A percentile compares a stretch with the other conserved stretches of the same genome.
phyloP scores from a whole-genome alignment of 2,797 vertebrate species.

The Cercopithecus neglectus region DNA sequence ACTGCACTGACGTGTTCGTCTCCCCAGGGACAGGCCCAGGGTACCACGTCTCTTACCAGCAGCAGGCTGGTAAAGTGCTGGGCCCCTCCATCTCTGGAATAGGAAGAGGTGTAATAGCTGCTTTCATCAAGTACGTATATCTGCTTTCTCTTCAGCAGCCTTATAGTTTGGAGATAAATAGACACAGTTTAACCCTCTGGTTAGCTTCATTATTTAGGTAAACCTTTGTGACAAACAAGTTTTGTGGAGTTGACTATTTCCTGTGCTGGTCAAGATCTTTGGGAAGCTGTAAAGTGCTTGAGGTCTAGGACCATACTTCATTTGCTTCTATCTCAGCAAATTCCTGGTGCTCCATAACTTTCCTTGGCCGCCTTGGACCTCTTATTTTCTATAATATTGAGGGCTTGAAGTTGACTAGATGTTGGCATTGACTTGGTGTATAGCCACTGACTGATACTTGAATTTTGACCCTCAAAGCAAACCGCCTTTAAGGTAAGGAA shows the following conservation, averaged over 20 bases:
- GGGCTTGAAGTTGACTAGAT: neutral
- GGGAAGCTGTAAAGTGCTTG: neutral
- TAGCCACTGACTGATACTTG: neutral
- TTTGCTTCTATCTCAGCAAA: neutral
- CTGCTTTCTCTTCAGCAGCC: neutral
- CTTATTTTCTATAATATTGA: neutral
- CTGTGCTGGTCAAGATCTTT: neutral
- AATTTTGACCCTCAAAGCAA: neutral
- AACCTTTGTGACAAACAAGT: neutral
- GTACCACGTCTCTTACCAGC: neutral
- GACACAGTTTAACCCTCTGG: neutral
- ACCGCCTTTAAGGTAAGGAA: neutral
- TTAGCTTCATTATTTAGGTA: neutral
- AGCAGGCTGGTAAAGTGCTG: neutral
- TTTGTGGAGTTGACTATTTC: neutral
- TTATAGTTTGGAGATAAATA: conserved; percentile 22
- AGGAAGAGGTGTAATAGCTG: neutral
- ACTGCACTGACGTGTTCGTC: accelerated
- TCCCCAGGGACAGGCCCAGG: neutral
- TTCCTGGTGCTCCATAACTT: neutral
- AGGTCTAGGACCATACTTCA: neutral
- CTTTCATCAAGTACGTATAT: neutral
- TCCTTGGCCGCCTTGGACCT: neutral
- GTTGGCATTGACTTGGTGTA: neutral
- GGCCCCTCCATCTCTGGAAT: neutral